phyloP scores from a whole-genome alignment of 2,888 invertebrate genomes.

The Nudaria mundana region DNA sequence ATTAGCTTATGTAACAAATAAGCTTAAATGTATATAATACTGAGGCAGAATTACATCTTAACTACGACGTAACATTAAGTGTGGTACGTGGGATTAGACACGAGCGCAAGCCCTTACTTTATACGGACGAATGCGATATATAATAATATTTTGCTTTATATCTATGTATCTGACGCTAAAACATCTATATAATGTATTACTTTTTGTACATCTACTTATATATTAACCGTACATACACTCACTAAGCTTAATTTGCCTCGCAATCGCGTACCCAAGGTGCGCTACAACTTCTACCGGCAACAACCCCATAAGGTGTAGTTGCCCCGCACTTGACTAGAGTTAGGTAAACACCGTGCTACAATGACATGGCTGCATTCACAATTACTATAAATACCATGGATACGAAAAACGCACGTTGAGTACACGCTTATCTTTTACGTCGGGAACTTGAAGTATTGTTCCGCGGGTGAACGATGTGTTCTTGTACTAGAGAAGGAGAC shows the following conservation, averaged over 20 bases:
- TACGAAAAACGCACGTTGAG: conserved; percentile 59
- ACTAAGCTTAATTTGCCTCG: conserved; percentile 73
- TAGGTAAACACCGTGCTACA: conserved; percentile 35
- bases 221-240: conserved; percentile 78
- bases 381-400: conserved; percentile 31
- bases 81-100: conserved; percentile 79
- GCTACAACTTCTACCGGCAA: conserved; percentile 46
- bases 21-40: conserved; percentile 82
- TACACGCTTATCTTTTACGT: conserved; percentile 54
- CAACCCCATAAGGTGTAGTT: conserved; percentile 30
- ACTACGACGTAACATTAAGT: conserved; percentile 79
- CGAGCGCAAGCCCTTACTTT: conserved; percentile 80
- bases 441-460: conserved; percentile 65
- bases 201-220: conserved; percentile 82
- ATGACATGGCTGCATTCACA: conserved; percentile 33
- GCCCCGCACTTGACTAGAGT: conserved; percentile 54
- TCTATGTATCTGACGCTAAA: conserved; percentile 81
- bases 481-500: conserved; percentile 24
- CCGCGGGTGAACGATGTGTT: conserved; percentile 65
- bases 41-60: conserved; percentile 82
- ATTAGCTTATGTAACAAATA: conserved; percentile 80
- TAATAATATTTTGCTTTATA: conserved; percentile 80
- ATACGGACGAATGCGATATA: conserved; percentile 82
- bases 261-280: conserved; percentile 68
- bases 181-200: conserved; percentile 82